phyloP scores from a whole-genome alignment of 2,113 vertebrate species.

The Genyomyrus donnyi region DNA sequence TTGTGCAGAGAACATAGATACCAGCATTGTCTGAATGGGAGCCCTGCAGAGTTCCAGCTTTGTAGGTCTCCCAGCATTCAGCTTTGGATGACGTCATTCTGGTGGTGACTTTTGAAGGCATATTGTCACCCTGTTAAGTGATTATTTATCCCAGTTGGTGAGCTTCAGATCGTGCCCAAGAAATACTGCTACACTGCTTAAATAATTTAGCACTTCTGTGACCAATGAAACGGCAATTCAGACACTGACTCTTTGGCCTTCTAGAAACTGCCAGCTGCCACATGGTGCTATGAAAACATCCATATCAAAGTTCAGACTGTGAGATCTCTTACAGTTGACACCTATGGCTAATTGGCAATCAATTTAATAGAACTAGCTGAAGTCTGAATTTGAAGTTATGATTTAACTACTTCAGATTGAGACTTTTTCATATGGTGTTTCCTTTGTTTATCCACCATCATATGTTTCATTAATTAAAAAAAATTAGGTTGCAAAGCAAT shows the following conservation, averaged over 20 bases:
- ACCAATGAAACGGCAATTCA: not conserved
- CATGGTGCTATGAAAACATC: not conserved
- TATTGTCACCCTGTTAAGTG: not conserved
- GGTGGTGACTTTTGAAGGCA: not conserved
- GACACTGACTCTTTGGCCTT: not conserved
- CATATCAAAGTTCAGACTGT: not conserved
- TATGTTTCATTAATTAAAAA: not conserved
- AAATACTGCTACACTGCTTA: not conserved
- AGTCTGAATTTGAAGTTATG: not conserved
- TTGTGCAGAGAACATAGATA: not conserved
- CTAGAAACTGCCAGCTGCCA: not conserved
- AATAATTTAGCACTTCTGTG: not conserved
- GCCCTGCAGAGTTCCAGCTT: not conserved
- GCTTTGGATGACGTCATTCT: not conserved
- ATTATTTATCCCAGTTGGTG: not conserved
- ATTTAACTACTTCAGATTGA: not conserved
- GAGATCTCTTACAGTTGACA: not conserved
- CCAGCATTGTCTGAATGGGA: not conserved
- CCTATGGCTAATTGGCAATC: not conserved
- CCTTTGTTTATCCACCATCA: not conserved
- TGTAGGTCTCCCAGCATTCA: not conserved
- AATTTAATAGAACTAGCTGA: not conserved
- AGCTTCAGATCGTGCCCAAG: not conserved
- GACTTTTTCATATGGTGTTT: not conserved
- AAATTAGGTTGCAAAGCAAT: not conserved